Evolutionary conservation across 1,140 invertebrate species (phyloP), one percentile per base, ranked within the genome.

Genomic region (Sinella curviseta): DNA sequence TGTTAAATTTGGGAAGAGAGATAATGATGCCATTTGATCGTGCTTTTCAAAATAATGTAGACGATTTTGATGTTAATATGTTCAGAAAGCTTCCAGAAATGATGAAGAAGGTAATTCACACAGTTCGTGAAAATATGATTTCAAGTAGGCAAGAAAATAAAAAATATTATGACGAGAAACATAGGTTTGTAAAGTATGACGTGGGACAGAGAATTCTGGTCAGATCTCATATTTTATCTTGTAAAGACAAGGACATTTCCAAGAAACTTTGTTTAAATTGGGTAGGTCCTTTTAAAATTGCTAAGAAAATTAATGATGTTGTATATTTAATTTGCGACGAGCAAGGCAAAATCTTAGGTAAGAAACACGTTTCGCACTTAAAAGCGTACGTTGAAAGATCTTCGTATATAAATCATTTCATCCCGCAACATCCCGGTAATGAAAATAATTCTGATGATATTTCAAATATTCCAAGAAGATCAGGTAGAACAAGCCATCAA

Each of bases 1-100:
- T 85, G 26, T 77, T 87, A 12, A 88, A 85, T 20, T 86, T 87
- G 39, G 87, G 85, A 34, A 76, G 86, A 74, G 86, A 87, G 77
- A 76, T 87, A 30, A n/a, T 35, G 24, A 54, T 76, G 17, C 81
- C 81, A 0, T 31, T 82, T 20, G 81, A 82, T 35, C 31, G 78
- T 31, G 24, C 4, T 34, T n/a, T 76, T 4, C 8, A 31, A 3
- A 26, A 35, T 26, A 2, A 8, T 20, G 1, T 14, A 1, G 24
- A 55, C 17, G 12, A 3, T 4, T 12, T 24, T n/a, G 35, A 65
- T 14, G 4, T 54, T 26, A 78, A 26, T 14, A 48, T 0, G 1
- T 74, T 0, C n/a, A 39, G n/a, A 17, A 48, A 28, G 36, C n/a
- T 81, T 24, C 80, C 80, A 65, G 54, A 74, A 12, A 36, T 55